A percentile compares a stretch with the other conserved stretches of the same genome.
Conservation (phyloP, 2,797 vertebrate species). For the Fistularia tabacaria region DNA sequence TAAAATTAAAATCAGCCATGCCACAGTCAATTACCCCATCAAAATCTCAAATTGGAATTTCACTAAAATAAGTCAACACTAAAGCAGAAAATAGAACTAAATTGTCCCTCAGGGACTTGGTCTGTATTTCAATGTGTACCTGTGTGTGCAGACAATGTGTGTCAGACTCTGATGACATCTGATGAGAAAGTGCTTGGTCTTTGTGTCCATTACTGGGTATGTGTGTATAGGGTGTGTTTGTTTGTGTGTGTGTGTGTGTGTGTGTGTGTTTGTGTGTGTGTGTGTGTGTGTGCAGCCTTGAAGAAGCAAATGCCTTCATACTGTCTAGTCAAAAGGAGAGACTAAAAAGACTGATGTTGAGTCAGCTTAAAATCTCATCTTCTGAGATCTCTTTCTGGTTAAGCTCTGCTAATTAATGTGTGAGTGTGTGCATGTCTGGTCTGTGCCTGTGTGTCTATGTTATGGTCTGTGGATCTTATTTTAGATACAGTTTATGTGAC, state of each 20-base stretch:
- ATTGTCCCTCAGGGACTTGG: too few relatives aligned
- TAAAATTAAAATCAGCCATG: too few relatives aligned
- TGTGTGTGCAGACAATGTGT: not conserved
- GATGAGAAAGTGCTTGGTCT: not conserved
- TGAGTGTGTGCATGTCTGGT: not conserved
- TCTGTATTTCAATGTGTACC: constrained; percentile 1
- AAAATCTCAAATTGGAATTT: too few relatives aligned
- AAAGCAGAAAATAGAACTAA: too few relatives aligned
- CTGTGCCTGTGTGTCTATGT: not conserved
- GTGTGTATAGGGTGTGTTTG: not conserved
- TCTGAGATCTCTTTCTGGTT: constrained; percentile 4
- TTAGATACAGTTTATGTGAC: not conserved
- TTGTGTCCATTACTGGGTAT: not conserved
- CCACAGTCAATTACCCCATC: too few relatives aligned
- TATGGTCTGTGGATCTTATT: not conserved
- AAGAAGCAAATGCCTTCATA: constrained; percentile 9
- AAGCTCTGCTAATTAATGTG: constrained; percentile 11
- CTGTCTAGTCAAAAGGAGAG: constrained; percentile 7
- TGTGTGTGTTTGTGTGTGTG: not conserved
- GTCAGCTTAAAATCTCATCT: constrained; percentile 27
- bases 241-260: not conserved
- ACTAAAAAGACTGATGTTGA: constrained; percentile 12
- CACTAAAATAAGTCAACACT: too few relatives aligned
- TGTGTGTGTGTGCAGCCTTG: not conserved
- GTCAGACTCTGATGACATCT: not conserved